A percentile compares a stretch with the other conserved stretches of the same genome.
Evolutionary conservation across 1,140 invertebrate species (phyloP).

Genomic region (Agrypnia vestita): DNA sequence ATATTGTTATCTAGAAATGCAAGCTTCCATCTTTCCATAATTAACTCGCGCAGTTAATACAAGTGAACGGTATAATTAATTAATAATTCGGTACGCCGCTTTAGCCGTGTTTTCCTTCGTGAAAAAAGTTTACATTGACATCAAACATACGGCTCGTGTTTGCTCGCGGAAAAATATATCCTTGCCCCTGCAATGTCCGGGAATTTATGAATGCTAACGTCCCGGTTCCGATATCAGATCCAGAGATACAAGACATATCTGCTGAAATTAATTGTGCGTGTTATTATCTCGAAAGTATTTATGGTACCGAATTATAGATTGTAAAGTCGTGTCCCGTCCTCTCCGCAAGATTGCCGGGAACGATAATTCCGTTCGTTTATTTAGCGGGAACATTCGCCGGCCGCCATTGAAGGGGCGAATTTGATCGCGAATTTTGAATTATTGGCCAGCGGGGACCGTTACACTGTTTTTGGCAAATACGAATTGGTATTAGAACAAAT

Average conservation of each 20-base stretch:
- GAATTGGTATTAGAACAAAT: no score
- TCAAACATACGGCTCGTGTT: constrained; percentile 26
- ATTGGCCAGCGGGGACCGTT: no score
- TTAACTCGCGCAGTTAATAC: constrained; percentile 16
- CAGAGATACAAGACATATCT: constrained; percentile 49
- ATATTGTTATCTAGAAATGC: no score
- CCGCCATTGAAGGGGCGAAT: constrained; percentile 20
- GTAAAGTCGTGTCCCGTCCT: constrained; percentile 47
- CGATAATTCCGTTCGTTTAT: constrained; percentile 48
- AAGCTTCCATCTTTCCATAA: not conserved
- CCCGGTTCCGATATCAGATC: constrained; percentile 46
- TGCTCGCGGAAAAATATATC: not conserved
- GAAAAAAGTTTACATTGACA: constrained; percentile 22
- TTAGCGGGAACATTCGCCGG: constrained; percentile 24
- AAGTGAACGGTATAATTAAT: not conserved
- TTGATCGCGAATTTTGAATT: not conserved
- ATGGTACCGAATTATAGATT: constrained; percentile 60
- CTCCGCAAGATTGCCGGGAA: constrained; percentile 36
- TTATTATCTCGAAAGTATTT: constrained; percentile 58
- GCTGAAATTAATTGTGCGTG: constrained; percentile 60
- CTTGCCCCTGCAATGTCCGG: constrained; percentile 15
- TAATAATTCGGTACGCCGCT: not conserved
- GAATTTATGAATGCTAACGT: constrained; percentile 47
- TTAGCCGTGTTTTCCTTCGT: constrained; percentile 4
- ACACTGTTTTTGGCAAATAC: no score